These are phyloP conservation scores for Lasioglossum oenotherae DNA, from an alignment of 2,888 invertebrate genomes.

Conservation along the genomic window DNA sequence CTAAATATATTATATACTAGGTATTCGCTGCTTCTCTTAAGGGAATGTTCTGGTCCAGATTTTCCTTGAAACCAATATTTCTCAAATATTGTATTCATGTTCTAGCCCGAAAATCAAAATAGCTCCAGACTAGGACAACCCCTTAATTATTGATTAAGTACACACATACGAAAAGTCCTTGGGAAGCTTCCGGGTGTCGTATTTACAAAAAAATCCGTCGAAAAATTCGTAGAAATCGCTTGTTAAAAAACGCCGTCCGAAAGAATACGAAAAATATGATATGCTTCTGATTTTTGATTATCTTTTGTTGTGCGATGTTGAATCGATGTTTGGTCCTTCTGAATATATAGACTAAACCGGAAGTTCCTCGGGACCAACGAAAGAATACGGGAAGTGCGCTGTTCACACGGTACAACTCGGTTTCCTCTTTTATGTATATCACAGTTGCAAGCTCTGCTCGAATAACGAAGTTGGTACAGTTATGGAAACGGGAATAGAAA, in stretches of 20 bases:
- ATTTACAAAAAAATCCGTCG: conserved; percentile 25
- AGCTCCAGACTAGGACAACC: background rate
- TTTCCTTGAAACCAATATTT: background rate
- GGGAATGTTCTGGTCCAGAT: background rate
- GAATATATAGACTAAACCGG: conserved; percentile 11
- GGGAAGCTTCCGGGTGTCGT: conserved; percentile 51
- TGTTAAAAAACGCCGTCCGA: background rate
- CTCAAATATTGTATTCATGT: background rate
- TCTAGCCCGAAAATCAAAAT: background rate
- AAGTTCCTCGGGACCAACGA: conserved; percentile 40
- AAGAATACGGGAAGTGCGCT: conserved; percentile 13
- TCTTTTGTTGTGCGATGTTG: background rate
- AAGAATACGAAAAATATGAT: conserved; percentile 44
- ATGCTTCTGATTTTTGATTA: conserved; percentile 26
- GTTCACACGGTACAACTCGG: conserved; percentile 52
- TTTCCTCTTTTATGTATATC: conserved; percentile 75
- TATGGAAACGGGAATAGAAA: conserved; percentile 63
- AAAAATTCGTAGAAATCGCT: conserved; percentile 6
- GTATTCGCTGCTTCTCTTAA: conserved; percentile 27
- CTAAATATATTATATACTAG: conserved; percentile 37
- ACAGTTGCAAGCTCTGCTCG: conserved; percentile 81
- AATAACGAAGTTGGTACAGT: conserved; percentile 75
- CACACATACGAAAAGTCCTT: conserved; percentile 29
- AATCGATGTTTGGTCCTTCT: conserved; percentile 44
- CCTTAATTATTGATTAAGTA: conserved; percentile 63